Percentiles rank a stretch among this genome's conserved stretches.
Evolutionary conservation across 2,113 vertebrate species (phyloP).

Genomic region (Tapirus terrestris): DNA sequence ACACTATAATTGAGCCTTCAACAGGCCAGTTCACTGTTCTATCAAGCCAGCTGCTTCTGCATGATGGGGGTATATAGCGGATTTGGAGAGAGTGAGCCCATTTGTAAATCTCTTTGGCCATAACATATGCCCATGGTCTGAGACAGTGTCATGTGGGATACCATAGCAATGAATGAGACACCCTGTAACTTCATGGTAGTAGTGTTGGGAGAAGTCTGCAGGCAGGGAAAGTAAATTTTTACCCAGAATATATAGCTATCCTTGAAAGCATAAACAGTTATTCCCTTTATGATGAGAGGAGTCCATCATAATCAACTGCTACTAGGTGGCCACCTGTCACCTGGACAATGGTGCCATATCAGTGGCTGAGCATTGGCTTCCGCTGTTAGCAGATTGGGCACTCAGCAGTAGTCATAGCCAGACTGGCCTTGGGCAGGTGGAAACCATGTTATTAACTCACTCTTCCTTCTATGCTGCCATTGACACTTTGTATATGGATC

Average conservation of each 20-base stretch:
- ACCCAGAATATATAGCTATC: neutral
- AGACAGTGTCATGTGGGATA: neutral
- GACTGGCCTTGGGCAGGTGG: neutral
- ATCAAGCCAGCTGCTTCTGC: neutral
- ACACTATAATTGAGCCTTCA: neutral
- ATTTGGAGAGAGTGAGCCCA: neutral
- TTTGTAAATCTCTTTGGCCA: neutral
- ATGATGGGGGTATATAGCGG: neutral
- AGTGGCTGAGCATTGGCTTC: neutral
- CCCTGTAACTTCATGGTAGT: neutral
- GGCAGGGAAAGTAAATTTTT: neutral
- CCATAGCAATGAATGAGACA: neutral
- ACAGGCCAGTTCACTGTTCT: neutral
- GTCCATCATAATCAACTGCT: neutral
- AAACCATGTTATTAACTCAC: neutral
- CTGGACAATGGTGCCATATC: neutral
- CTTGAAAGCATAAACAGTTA: neutral
- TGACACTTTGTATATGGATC: neutral
- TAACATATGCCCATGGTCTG: neutral
- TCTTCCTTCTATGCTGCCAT: neutral
- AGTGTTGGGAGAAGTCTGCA: neutral
- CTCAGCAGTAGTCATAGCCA: neutral
- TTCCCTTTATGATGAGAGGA: neutral
- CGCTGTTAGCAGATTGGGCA: neutral
- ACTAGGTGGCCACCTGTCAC: neutral